A percentile compares a stretch with the other conserved stretches of the same genome.
These are phyloP conservation scores for Tokudaia tokunoshimensis DNA, from an alignment of 2,797 vertebrate species.

Conservation along the genomic window DNA sequence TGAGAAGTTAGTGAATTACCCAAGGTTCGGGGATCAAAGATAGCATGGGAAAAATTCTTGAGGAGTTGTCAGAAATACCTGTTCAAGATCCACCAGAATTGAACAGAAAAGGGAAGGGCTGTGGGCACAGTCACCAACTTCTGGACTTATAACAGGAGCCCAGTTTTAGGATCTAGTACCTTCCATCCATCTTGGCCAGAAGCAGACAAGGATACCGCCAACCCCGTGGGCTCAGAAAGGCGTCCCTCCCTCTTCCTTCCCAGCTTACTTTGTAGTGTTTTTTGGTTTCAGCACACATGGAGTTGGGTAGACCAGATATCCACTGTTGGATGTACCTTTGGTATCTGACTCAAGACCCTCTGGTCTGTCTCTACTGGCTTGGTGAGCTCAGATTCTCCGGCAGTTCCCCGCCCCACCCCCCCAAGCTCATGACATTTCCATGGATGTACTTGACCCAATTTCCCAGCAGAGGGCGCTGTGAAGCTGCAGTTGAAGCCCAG, in stretches of 20 bases:
- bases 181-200: not conserved
- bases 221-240: not conserved
- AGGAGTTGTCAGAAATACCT: not conserved
- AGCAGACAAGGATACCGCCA: not conserved
- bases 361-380: not conserved
- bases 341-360: not conserved
- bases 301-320: conserved; percentile 10
- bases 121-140: not conserved
- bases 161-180: not conserved
- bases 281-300: not conserved
- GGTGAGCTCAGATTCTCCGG: not conserved
- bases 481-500: conserved; percentile 44
- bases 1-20: not conserved
- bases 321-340: not conserved
- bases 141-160: not conserved
- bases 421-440: not conserved
- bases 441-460: not conserved
- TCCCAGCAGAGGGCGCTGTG: conserved; percentile 91
- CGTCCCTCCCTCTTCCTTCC: not conserved
- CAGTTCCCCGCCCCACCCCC: too few species aligned
- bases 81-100: not conserved
- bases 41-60: accelerated
- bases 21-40: not conserved
- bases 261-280: not conserved
- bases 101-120: not conserved